Conservation (phyloP, 2,888 invertebrate species). For the Eupithecia vulgata region DNA sequence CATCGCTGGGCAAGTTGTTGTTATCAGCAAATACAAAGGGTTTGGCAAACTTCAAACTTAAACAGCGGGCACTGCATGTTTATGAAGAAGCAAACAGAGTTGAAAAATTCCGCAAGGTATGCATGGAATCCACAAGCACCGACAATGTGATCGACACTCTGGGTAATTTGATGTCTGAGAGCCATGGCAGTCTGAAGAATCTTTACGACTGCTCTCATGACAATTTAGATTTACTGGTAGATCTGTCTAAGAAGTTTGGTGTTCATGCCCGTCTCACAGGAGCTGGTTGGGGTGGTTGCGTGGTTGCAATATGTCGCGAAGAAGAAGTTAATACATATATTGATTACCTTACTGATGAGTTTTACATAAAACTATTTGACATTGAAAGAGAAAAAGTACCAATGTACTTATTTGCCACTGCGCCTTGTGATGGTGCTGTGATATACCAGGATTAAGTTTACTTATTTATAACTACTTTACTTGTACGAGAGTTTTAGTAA, state of each 20-base stretch:
- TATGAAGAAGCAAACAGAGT: slow-evolving; percentile 95
- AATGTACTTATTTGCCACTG: slow-evolving; percentile 89
- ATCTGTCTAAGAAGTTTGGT: slow-evolving; percentile 86
- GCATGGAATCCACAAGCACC: slow-evolving; percentile 66
- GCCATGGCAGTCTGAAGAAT: slow-evolving; percentile 93
- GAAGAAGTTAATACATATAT: slow-evolving; percentile 88
- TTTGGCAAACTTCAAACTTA: slow-evolving; percentile 90
- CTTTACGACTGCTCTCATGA: slow-evolving; percentile 97
- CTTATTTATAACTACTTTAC: too few relatives aligned
- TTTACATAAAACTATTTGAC: slow-evolving; percentile 85
- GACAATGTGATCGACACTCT: slow-evolving; percentile 81
- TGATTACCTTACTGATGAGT: slow-evolving; percentile 86
- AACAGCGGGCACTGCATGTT: slow-evolving; percentile 95
- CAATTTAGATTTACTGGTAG: slow-evolving; percentile 92
- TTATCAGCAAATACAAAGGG: slow-evolving; percentile 84
- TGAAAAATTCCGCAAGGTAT: slow-evolving; percentile 87
- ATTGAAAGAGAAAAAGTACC: slow-evolving; percentile 80
- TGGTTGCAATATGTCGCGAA: slow-evolving; percentile 91
- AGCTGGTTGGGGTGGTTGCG: slow-evolving; percentile 99
- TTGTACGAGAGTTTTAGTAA: not conserved
- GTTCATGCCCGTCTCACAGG: slow-evolving; percentile 97
- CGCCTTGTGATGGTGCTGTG: slow-evolving; percentile 87
- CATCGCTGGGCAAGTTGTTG: slow-evolving; percentile 83
- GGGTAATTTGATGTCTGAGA: slow-evolving; percentile 93
- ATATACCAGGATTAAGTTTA: slow-evolving; percentile 64